Conservation (phyloP, 2,797 vertebrate species). For the Acrossocheilus wenchowensis region DNA sequence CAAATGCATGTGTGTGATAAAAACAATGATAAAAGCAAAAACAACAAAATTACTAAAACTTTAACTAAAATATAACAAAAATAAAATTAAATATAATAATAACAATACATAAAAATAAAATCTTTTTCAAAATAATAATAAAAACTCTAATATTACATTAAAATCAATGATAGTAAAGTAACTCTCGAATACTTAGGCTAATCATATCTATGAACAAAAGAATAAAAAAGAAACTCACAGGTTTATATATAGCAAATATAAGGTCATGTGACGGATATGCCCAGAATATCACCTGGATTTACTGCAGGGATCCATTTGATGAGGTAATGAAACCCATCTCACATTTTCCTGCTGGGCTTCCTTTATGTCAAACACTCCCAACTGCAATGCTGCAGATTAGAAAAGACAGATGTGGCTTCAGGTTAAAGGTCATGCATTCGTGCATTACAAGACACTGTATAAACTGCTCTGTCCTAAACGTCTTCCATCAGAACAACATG, state of each 20-base stretch:
- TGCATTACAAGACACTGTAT: too few relatives aligned
- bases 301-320: not conserved
- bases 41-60: too few relatives aligned
- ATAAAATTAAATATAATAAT: too few relatives aligned
- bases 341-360: conserved; percentile 24
- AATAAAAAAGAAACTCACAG: not conserved
- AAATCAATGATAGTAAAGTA: not conserved
- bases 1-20: too few relatives aligned
- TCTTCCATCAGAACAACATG: conserved; percentile 52
- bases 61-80: too few relatives aligned
- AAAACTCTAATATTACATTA: too few relatives aligned
- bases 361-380: not conserved
- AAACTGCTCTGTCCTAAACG: not conserved
- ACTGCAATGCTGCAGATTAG: not conserved
- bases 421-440: not conserved
- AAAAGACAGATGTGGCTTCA: not conserved
- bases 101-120: too few relatives aligned
- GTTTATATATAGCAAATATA: not conserved
- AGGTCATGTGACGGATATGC: not conserved
- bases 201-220: not conserved
- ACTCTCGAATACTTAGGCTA: not conserved
- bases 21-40: too few relatives aligned
- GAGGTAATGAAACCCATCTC: conserved; percentile 30
- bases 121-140: too few relatives aligned
- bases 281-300: conserved; percentile 33